A percentile compares a stretch with the other conserved stretches of the same genome.
phyloP scores from a whole-genome alignment of 1,140 invertebrate species.

The Aphaenogaster rudis region DNA sequence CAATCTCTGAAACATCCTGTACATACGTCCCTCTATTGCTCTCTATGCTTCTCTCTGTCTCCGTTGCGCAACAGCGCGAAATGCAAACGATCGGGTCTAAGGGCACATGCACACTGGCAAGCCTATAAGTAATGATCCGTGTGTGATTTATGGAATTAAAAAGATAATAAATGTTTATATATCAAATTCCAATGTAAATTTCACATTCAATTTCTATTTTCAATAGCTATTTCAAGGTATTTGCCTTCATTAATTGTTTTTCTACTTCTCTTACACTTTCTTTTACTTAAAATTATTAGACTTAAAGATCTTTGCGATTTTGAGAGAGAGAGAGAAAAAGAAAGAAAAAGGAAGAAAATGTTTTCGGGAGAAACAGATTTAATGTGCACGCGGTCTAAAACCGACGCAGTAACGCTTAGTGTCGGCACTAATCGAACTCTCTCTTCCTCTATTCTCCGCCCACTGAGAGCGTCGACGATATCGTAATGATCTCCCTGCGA shows the following conservation, averaged over 20 bases:
- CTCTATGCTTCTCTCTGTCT: slow-evolving; percentile 12
- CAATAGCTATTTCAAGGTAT: background rate
- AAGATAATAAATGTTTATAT: background rate
- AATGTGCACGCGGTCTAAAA: slow-evolving; percentile 22
- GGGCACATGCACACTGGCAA: slow-evolving; percentile 50
- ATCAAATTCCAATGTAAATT: background rate
- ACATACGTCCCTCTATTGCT: slow-evolving; percentile 29
- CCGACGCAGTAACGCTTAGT: slow-evolving; percentile 74
- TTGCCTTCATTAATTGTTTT: background rate
- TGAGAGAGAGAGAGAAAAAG: background rate
- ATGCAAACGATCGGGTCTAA: slow-evolving; percentile 79
- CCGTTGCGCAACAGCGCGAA: slow-evolving; percentile 68
- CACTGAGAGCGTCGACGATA: slow-evolving; percentile 55
- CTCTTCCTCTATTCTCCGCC: slow-evolving; percentile 27
- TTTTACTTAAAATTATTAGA: background rate
- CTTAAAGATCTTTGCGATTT: background rate
- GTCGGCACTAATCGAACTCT: slow-evolving; percentile 75
- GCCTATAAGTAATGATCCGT: background rate
- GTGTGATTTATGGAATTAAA: slow-evolving; percentile 7
- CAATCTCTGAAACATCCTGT: slow-evolving; percentile 25
- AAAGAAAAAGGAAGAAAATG: background rate
- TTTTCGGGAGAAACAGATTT: background rate
- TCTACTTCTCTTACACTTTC: background rate
- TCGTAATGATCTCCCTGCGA: slow-evolving; percentile 75
- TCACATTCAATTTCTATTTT: background rate